Evolutionary conservation across 2,888 invertebrate species (phyloP), one percentile per base, ranked within the genome.

Genomic region (Agrochola circellaris): DNA sequence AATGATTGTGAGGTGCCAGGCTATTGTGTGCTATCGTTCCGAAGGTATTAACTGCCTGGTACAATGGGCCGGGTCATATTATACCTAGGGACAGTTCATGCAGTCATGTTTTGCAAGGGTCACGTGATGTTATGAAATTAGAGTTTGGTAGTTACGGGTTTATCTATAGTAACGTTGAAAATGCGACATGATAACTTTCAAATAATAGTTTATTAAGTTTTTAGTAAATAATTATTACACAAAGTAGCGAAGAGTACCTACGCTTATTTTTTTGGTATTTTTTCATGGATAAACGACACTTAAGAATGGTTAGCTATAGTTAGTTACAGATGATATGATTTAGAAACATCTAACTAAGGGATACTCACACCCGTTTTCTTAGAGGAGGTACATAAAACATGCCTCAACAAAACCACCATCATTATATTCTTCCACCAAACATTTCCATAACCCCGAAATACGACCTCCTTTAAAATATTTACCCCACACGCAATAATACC

Each of bases 401-500:
- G 4, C 6, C 1, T 1, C 34, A 17, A 13, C 11, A 42, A 38
- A 75, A 61, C n/a, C 20, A n/a, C 11, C 11, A 45, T 54, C 65
- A 74, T 79, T 61, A 79, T 54, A 75, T 56, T 66, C 38, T 38
- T 66, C n/a, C 75, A 75, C 30, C 30, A 75, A 64, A 64, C 34
- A 65, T 34, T 30, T 30, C 26, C 68, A 42, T 26, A 76, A 38
- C 15, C 26, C 23, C n/a, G 20, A 30, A 26, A 68, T 30, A 67
- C 67, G 3, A n/a, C 54, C 38, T 73, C 61, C 48, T 78, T 77
- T 77, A 80, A 83, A 87, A 75, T 78, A 82, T 69, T 67, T 56
- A 61, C 65, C 75, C 73, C 65, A 67, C 68, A 67, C 61, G 34
- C 75, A 85, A 80, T 81, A 87, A 58, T 70, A 79, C 74, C 70